Evolutionary conservation across 92 coral and sea anemone species (phyloP).

Genomic region (Desmophyllum pertusum): DNA sequence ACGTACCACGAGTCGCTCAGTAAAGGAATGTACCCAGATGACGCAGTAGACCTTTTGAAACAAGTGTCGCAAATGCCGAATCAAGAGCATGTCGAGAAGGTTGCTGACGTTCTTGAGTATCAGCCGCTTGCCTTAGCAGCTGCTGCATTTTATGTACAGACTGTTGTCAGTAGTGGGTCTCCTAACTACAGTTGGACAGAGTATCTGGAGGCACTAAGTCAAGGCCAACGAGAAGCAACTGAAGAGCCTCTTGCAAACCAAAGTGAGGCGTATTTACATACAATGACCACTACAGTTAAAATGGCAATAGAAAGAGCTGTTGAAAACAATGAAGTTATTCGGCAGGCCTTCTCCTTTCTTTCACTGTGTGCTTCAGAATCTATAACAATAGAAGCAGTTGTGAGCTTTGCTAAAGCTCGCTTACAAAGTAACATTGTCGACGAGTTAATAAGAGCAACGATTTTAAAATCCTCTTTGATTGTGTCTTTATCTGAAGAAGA

Average conservation of each 20-base stretch:
- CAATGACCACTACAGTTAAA: slow-evolving; percentile 48
- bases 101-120: slow-evolving; percentile 42
- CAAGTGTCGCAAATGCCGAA: slow-evolving; percentile 24
- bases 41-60: slow-evolving; percentile 37
- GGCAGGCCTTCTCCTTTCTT: slow-evolving; percentile 32
- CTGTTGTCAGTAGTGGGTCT: not conserved
- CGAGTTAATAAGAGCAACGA: slow-evolving; percentile 15
- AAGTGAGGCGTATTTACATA: slow-evolving; percentile 9
- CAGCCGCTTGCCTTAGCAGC: slow-evolving; percentile 45
- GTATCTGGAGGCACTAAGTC: slow-evolving; percentile 26
- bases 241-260: slow-evolving; percentile 26
- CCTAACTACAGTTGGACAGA: slow-evolving; percentile 27
- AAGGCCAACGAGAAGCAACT: slow-evolving; percentile 34
- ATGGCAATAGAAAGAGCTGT: slow-evolving; percentile 41
- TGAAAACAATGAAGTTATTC: slow-evolving; percentile 9
- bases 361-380: slow-evolving; percentile 33
- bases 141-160: slow-evolving; percentile 31
- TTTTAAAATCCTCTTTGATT: slow-evolving; percentile 41
- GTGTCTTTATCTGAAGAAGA: too few species aligned
- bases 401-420: slow-evolving; percentile 8
- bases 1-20: slow-evolving; percentile 11
- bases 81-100: slow-evolving; percentile 9
- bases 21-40: slow-evolving; percentile 31
- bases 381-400: slow-evolving; percentile 11
- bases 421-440: not conserved